Conservation (phyloP, 1,140 invertebrate species). For the Zaprionus davidi region DNA sequence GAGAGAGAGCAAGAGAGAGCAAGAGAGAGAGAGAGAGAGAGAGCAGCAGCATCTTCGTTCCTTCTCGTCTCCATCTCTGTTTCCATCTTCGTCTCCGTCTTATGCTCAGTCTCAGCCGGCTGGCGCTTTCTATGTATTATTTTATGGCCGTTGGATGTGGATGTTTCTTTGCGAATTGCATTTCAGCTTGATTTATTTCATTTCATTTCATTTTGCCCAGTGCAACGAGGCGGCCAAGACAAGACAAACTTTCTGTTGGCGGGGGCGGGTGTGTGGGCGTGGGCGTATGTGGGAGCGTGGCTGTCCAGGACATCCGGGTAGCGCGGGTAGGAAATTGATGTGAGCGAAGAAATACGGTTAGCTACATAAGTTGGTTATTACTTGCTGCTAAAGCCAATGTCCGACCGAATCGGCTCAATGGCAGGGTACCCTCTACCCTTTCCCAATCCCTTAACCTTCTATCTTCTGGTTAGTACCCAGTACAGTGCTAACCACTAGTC, state of each 20-base stretch:
- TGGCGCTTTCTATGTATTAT: constrained; percentile 57
- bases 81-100: not conserved
- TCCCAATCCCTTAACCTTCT: too few relatives aligned
- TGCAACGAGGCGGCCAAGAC: constrained; percentile 50
- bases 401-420: constrained; percentile 38
- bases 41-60: not conserved
- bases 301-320: not conserved
- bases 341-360: constrained; percentile 74
- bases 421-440: not conserved
- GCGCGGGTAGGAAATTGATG: constrained; percentile 49
- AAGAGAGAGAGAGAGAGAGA: not conserved
- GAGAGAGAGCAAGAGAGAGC: not conserved
- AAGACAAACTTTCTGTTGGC: not conserved
- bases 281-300: not conserved
- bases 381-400: constrained; percentile 75
- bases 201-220: constrained; percentile 70
- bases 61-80: not conserved
- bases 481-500: too few relatives aligned
- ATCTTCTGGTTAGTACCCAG: not conserved
- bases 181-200: constrained; percentile 82
- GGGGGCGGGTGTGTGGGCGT: not conserved
- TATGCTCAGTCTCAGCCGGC: constrained; percentile 6
- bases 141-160: constrained; percentile 64
- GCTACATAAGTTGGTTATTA: constrained; percentile 82
- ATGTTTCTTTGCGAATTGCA: constrained; percentile 80